Conservation (phyloP, 2,888 invertebrate genomes). For the Drosophila merina region DNA sequence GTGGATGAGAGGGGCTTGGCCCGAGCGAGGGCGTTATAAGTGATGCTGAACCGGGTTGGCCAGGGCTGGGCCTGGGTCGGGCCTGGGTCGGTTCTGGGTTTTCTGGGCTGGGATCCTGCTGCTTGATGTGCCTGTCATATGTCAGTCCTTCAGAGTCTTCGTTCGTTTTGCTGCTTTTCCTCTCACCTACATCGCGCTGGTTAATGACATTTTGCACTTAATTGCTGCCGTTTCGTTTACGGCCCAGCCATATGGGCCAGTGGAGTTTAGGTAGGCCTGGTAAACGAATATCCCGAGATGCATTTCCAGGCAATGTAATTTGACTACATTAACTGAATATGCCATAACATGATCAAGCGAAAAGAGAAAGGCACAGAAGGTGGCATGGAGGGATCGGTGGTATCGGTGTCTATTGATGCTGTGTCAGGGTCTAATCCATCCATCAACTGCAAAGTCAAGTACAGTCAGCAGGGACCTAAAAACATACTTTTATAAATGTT, state of each 20-base stretch:
- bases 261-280: slow-evolving; percentile 43
- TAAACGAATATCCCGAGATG: slow-evolving; percentile 66
- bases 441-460: slow-evolving; percentile 14
- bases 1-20: slow-evolving; percentile 47
- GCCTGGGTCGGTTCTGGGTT: slow-evolving; percentile 16
- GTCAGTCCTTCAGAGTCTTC: slow-evolving; percentile 59
- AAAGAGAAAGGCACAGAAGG: slow-evolving; percentile 21
- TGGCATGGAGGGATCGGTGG: slow-evolving; percentile 4
- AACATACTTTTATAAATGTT: background rate
- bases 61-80: slow-evolving; percentile 21
- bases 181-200: slow-evolving; percentile 74
- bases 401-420: slow-evolving; percentile 33
- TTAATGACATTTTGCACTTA: slow-evolving; percentile 78
- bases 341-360: slow-evolving; percentile 43
- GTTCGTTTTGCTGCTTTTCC: slow-evolving; percentile 39
- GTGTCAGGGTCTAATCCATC: slow-evolving; percentile 23
- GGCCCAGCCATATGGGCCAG: slow-evolving; percentile 65
- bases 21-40: slow-evolving; percentile 49
- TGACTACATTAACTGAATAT: slow-evolving; percentile 65
- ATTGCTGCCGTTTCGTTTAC: slow-evolving; percentile 55
- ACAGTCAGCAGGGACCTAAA: slow-evolving; percentile 12
- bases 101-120: slow-evolving; percentile 43
- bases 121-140: slow-evolving; percentile 76
- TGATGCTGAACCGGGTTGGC: slow-evolving; percentile 51
- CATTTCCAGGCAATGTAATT: slow-evolving; percentile 75